Evolutionary conservation across 2,113 vertebrate genomes (phyloP).

Genomic region (Vulpes vulpes): DNA sequence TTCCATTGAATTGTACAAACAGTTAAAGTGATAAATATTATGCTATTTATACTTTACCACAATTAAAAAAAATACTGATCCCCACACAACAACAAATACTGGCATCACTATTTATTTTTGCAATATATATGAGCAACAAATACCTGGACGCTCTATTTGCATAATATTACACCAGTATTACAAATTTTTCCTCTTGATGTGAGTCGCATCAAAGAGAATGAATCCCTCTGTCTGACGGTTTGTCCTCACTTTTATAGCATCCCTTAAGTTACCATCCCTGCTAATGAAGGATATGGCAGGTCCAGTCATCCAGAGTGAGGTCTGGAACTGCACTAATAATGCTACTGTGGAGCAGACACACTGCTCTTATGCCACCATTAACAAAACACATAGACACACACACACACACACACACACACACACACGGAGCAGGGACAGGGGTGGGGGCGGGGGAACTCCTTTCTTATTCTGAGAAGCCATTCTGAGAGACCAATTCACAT

Average conservation of each 20-base stretch:
- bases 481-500: slow-evolving; percentile 70
- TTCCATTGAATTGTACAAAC: neutral
- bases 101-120: neutral
- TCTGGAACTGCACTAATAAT: neutral
- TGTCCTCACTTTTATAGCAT: slow-evolving; percentile 32
- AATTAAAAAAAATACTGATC: neutral
- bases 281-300: neutral
- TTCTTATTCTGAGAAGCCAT: slow-evolving; percentile 70
- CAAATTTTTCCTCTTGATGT: neutral
- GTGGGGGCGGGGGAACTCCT: neutral
- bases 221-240: neutral
- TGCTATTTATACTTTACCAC: slow-evolving; percentile 41
- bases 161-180: neutral
- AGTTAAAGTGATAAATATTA: neutral
- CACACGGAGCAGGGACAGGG: too few relatives aligned
- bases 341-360: neutral
- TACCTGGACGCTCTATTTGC: neutral
- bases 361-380: slow-evolving; percentile 37
- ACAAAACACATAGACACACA: neutral
- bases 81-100: neutral
- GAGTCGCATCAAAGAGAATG: slow-evolving; percentile 61
- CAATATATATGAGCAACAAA: neutral
- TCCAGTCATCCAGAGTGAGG: neutral
- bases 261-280: neutral
- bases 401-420: neutral